Conservation (phyloP, 2,888 invertebrate species). For the Micropterix aruncella region DNA sequence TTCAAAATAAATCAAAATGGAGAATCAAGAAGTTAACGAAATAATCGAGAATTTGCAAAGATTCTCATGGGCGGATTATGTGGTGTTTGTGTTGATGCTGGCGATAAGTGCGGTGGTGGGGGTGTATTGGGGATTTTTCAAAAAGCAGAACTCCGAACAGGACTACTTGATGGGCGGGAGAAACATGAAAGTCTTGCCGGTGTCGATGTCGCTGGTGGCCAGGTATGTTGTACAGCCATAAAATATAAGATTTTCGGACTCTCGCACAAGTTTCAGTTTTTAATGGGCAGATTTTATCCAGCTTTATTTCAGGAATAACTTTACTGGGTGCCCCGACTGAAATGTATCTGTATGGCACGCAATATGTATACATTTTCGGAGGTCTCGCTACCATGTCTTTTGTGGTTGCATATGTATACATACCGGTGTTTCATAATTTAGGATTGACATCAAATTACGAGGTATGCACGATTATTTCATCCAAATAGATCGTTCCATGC, state of each 20-base stretch:
- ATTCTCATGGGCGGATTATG: slow-evolving; percentile 62
- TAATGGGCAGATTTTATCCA: slow-evolving; percentile 22
- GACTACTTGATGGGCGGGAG: slow-evolving; percentile 72
- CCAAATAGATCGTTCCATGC: not conserved
- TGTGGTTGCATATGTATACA: slow-evolving; percentile 49
- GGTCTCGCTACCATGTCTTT: slow-evolving; percentile 52
- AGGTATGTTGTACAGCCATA: no score
- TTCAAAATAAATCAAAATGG: slow-evolving; percentile 10
- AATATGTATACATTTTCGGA: slow-evolving; percentile 50
- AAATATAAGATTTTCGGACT: no score
- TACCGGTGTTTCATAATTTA: slow-evolving; percentile 62
- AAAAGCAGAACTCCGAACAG: slow-evolving; percentile 44
- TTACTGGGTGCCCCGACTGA: slow-evolving; percentile 68
- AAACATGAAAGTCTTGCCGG: slow-evolving; percentile 69
- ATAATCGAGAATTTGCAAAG: slow-evolving; percentile 41
- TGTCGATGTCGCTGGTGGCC: slow-evolving; percentile 73
- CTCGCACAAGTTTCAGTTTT: no score
- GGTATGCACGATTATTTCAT: slow-evolving; percentile 18
- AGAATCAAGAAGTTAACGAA: slow-evolving; percentile 26
- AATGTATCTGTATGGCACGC: slow-evolving; percentile 68
- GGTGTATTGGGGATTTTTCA: slow-evolving; percentile 67
- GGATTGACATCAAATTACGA: slow-evolving; percentile 69
- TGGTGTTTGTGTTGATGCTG: slow-evolving; percentile 65
- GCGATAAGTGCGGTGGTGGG: slow-evolving; percentile 64
- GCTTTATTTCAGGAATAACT: slow-evolving; percentile 67